Base-by-base conservation (phyloP, 2,113 vertebrate genomes). In the Pavo muticus region DNA sequence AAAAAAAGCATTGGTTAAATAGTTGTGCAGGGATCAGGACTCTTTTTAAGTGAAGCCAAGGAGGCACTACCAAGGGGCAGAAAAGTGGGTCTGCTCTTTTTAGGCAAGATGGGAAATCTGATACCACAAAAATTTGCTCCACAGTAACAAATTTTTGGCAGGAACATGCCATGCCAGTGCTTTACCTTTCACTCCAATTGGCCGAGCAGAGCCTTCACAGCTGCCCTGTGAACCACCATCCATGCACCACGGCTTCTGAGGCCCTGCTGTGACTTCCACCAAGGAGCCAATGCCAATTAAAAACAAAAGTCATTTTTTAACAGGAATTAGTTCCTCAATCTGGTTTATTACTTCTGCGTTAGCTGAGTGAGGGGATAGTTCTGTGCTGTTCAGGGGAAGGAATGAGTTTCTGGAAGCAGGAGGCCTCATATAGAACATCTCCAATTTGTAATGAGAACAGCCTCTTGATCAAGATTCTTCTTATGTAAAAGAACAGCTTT, bases 251-350 rank as follows among this genome's bases (percentile, higher is more conserved):
- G 17, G 35, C 29, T 60, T 52, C 52, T 32, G 25, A 93, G 18
- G 69, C 6, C 11, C 39, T 72, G 21, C 20, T 2, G 0, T 61
- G 35, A 89, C 47, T 45, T 37, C 57, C 39, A 60, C 8, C 1
- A 68, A 89, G 83, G 13, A 79, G 15, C 11, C 17, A 44, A 19
- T 2, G 11, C 8, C 24, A 83, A 35, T 7, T 85, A 72, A 84
- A 88, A 92, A 61, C 14, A 80, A 78, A 84, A 61, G n/a, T 72
- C 59, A 82, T 63, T 65, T 91, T 95, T 76, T 59, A 76, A 59
- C 25, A 1, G 30, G 25, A 23, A 54, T 72, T 93, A 85, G 10
- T 83, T 92, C 23, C 40, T 87, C 44, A 48, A 52, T 69, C 39
- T 81, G 73, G 7, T n/a, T 88, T 45, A 32, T n/a, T 37, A 30